Percentiles rank a stretch among this genome's conserved stretches.
Conservation (phyloP, 2,888 invertebrate species). For the Cheilosia soror region DNA sequence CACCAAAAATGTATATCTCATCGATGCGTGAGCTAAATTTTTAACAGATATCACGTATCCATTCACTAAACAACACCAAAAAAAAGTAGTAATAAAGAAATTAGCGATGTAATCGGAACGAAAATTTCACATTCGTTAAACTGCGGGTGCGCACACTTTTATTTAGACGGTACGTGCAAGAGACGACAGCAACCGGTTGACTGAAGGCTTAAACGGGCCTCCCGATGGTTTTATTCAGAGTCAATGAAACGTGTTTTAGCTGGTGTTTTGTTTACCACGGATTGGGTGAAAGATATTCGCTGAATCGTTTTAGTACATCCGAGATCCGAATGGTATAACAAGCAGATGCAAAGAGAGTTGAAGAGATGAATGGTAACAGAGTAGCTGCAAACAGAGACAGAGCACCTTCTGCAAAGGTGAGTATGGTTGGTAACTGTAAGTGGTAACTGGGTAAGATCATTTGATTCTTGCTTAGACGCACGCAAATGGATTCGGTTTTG, state of each 20-base stretch:
- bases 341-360: constrained; percentile 31
- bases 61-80: constrained; percentile 26
- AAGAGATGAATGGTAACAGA: constrained; percentile 17
- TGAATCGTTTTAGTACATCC: background rate
- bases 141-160: constrained; percentile 9
- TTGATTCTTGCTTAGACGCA: background rate
- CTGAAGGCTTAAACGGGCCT: constrained; percentile 45
- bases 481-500: background rate
- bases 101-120: constrained; percentile 19
- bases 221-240: constrained; percentile 55
- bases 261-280: constrained; percentile 30
- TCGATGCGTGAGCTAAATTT: constrained; percentile 54
- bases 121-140: constrained; percentile 37
- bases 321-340: constrained; percentile 56
- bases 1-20: constrained; percentile 23
- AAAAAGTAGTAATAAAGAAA: constrained; percentile 2
- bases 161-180: constrained; percentile 30
- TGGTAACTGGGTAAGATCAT: background rate
- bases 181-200: constrained; percentile 66
- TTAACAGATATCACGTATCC: constrained; percentile 4
- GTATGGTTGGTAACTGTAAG: background rate
- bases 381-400: too few species aligned
- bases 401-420: too few species aligned
- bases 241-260: constrained; percentile 34
- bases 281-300: constrained; percentile 43